Conservation (phyloP, 2,888 invertebrate species). For the Parnassius orleans region DNA sequence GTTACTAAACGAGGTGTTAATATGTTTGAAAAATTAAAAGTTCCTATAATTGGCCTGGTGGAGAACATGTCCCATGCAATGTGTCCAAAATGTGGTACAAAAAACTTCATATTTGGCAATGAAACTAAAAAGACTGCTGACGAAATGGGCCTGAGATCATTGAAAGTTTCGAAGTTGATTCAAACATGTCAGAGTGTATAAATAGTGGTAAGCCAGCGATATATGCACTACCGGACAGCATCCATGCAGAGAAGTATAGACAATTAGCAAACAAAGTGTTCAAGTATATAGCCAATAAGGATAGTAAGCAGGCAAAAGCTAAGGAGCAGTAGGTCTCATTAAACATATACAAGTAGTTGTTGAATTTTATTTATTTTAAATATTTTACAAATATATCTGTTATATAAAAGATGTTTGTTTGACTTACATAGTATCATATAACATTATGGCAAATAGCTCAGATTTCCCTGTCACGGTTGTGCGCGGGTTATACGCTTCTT, state of each 20-base stretch:
- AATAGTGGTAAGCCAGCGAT: conserved; percentile 90
- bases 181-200: conserved; percentile 84
- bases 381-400: conserved; percentile 52
- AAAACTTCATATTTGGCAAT: conserved; percentile 87
- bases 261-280: conserved; percentile 70
- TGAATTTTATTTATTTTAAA: conserved; percentile 52
- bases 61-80: conserved; percentile 93
- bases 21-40: conserved; percentile 92
- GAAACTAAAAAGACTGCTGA: conserved; percentile 82
- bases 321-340: conserved; percentile 46
- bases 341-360: conserved; percentile 43
- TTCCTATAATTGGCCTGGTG: conserved; percentile 92
- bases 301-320: conserved; percentile 50
- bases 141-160: conserved; percentile 84
- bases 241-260: conserved; percentile 71
- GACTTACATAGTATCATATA: conserved; percentile 38
- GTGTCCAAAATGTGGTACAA: conserved; percentile 89
- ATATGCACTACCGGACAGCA: conserved; percentile 82
- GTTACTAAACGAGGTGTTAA: conserved; percentile 92
- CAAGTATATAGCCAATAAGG: conserved; percentile 65
- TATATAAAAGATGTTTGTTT: conserved; percentile 42
- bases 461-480: conserved; percentile 23
- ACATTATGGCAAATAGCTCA: conserved; percentile 36
- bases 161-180: conserved; percentile 87
- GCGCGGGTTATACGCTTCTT: conserved; percentile 21